Percentiles rank a stretch among this genome's conserved stretches.
Conservation (phyloP, 2,797 vertebrate genomes). For the Acanthurus tractus region DNA sequence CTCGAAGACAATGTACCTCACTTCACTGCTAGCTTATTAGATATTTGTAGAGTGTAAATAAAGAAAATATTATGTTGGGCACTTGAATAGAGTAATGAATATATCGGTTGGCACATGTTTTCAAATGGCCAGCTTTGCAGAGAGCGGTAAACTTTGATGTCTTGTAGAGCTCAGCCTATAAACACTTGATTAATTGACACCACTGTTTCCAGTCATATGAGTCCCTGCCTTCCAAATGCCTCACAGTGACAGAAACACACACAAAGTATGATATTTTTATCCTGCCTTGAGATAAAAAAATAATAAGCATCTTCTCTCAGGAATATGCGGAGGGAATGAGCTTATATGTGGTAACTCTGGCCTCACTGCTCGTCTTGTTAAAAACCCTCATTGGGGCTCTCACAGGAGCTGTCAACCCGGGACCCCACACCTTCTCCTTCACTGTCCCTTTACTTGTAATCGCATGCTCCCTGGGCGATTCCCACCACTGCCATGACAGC, state of each 20-base stretch:
- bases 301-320: constrained; percentile 77
- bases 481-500: constrained; percentile 55
- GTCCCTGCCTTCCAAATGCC: constrained; percentile 69
- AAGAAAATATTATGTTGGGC: constrained; percentile 47
- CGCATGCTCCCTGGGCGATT: constrained; percentile 57
- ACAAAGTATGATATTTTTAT: constrained; percentile 81
- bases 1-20: constrained; percentile 6
- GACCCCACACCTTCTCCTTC: constrained; percentile 70
- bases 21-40: constrained; percentile 24
- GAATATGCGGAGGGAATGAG: constrained; percentile 69
- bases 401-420: constrained; percentile 63
- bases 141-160: constrained; percentile 61
- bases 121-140: constrained; percentile 66
- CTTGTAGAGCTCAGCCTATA: constrained; percentile 68
- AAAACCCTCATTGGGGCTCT: constrained; percentile 76
- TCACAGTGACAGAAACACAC: constrained; percentile 66
- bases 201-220: constrained; percentile 76
- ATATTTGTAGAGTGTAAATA: constrained; percentile 47
- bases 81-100: constrained; percentile 59
- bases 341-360: constrained; percentile 60
- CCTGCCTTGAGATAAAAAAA: constrained; percentile 64
- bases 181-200: constrained; percentile 85
- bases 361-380: constrained; percentile 83
- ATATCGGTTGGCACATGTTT: constrained; percentile 39
- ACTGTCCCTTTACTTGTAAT: constrained; percentile 68